These are phyloP conservation scores for Apocrypta bakeri DNA, from an alignment of 1,140 invertebrate species.

Conservation along the genomic window DNA sequence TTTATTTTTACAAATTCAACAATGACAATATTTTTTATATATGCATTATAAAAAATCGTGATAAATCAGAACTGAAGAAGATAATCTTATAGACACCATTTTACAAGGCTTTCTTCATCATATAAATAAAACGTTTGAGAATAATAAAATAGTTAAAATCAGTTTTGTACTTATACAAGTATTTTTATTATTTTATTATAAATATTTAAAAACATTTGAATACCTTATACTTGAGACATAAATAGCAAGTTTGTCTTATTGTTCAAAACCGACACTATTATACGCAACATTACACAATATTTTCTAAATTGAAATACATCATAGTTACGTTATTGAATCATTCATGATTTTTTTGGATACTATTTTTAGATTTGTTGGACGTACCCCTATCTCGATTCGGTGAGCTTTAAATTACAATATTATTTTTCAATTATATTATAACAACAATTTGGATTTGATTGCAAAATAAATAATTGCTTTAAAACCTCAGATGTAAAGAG, in stretches of 20 bases:
- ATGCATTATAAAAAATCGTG: not conserved
- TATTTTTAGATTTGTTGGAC: slow-evolving; percentile 25
- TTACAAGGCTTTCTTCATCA: not conserved
- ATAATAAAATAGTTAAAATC: slow-evolving; percentile 11
- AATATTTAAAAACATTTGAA: slow-evolving; percentile 69
- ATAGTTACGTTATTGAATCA: slow-evolving; percentile 13
- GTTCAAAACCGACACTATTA: slow-evolving; percentile 50
- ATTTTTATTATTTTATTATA: slow-evolving; percentile 68
- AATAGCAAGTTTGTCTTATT: slow-evolving; percentile 54
- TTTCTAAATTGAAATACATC: slow-evolving; percentile 37
- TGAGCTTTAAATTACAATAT: slow-evolving; percentile 13
- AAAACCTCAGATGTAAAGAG: not conserved
- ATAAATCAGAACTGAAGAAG: not conserved
- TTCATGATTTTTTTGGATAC: slow-evolving; percentile 16
- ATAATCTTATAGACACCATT: not conserved
- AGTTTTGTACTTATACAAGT: slow-evolving; percentile 47
- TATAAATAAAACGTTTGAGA: not conserved
- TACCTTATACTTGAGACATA: slow-evolving; percentile 56
- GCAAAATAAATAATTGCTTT: not conserved
- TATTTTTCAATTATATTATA: slow-evolving; percentile 22
- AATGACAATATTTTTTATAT: not conserved
- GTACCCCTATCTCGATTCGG: slow-evolving; percentile 44
- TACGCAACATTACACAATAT: slow-evolving; percentile 47
- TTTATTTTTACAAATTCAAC: not conserved
- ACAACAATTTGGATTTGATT: slow-evolving; percentile 25